These are phyloP conservation scores for Stichodactyla helianthus DNA, from an alignment of 64 coral and sea anemone species.

Conservation along the genomic window DNA sequence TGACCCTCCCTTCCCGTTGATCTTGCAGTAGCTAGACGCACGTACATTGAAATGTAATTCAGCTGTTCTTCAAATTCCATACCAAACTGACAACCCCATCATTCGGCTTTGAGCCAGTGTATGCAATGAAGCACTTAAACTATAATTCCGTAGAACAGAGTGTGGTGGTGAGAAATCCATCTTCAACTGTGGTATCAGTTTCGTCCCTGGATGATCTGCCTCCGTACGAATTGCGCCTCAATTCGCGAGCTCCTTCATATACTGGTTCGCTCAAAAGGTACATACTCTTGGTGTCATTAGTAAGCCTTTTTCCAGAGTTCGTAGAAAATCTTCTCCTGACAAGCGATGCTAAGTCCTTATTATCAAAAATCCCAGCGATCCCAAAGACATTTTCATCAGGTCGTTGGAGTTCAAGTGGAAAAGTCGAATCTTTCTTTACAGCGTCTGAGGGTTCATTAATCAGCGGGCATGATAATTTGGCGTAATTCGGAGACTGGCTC, in stretches of 20 bases:
- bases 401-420: constrained; percentile 8
- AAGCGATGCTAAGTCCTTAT: not conserved
- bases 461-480: not conserved
- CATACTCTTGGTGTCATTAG: not conserved
- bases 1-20: too few species aligned
- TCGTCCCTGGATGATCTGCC: not conserved
- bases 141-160: constrained; percentile 20
- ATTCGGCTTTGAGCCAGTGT: not conserved
- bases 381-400: not conserved
- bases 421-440: not conserved
- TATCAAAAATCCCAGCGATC: not conserved
- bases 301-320: not conserved
- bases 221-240: constrained; percentile 11
- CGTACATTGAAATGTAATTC: too few species aligned
- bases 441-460: not conserved
- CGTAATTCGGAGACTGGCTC: not conserved
- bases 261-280: not conserved
- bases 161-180: constrained; percentile 20
- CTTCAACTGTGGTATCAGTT: not conserved
- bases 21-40: too few species aligned
- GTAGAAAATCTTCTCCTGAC: not conserved
- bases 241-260: not conserved
- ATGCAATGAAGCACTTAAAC: not conserved
- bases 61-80: too few species aligned
- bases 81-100: not conserved